Evolutionary conservation across 2,113 vertebrate species (phyloP).

Genomic region (Tylochromis polylepis): DNA sequence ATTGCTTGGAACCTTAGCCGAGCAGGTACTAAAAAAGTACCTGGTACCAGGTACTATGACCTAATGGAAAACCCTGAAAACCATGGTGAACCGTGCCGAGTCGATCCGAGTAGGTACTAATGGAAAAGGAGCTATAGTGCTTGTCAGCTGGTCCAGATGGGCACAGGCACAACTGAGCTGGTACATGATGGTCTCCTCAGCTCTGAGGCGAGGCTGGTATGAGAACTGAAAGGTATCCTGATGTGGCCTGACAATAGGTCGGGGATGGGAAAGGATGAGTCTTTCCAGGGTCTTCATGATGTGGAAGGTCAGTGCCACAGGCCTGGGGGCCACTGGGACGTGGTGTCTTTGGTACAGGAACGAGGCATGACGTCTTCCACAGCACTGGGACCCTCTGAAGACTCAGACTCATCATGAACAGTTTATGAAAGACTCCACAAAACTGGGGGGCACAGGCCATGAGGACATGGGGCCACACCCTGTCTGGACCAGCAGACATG

Average conservation of each 20-base stretch:
- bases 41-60: not conserved
- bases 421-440: not conserved
- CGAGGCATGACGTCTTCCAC: not conserved
- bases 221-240: not conserved
- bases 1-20: not conserved
- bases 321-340: not conserved
- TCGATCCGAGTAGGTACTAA: not conserved
- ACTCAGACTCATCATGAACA: fast-evolving
- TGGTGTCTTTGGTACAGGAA: not conserved
- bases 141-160: not conserved
- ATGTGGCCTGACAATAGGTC: not conserved
- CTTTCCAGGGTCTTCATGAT: not conserved
- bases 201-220: not conserved
- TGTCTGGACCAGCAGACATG: not conserved
- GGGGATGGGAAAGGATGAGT: not conserved
- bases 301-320: not conserved
- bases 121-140: not conserved
- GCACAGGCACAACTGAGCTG: not conserved
- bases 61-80: not conserved
- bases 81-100: not conserved
- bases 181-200: not conserved
- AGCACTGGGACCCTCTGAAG: not conserved
- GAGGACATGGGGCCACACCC: not conserved
- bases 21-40: not conserved
- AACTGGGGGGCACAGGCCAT: not conserved